Evolutionary conservation across 2,888 invertebrate species (phyloP).

Genomic region (Agriotes lineatus): DNA sequence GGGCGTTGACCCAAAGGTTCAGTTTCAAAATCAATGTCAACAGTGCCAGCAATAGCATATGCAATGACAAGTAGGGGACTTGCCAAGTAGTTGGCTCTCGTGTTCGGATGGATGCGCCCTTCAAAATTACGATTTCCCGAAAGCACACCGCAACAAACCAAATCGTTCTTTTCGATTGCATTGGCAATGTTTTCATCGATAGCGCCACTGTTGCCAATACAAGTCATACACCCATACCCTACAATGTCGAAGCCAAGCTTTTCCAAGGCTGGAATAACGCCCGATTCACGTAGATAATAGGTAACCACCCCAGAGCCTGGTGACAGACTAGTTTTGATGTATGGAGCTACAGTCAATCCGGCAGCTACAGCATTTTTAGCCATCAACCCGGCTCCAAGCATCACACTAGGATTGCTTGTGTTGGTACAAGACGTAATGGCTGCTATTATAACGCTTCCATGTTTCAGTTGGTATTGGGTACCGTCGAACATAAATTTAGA

Average conservation of each 20-base stretch:
- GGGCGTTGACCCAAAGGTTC: constrained; percentile 79
- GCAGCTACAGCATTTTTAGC: constrained; percentile 95
- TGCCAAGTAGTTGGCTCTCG: constrained; percentile 96
- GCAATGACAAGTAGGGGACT: constrained; percentile 98
- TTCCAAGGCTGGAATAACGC: constrained; percentile 88
- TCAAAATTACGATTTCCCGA: constrained; percentile 99
- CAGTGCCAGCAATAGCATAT: constrained; percentile 95
- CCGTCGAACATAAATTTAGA: constrained; percentile 87
- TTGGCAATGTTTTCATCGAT: constrained; percentile 91
- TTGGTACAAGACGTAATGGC: constrained; percentile 99
- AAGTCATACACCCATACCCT: constrained; percentile 99
- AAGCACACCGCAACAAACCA: constrained; percentile 95
- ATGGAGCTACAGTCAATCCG: constrained; percentile 90
- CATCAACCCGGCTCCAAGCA: constrained; percentile 94
- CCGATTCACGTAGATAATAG: constrained; percentile 79
- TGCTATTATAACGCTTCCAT: constrained; percentile 96
- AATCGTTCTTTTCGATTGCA: constrained; percentile 92
- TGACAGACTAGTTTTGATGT: constrained; percentile 96
- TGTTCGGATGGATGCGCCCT: constrained; percentile 96
- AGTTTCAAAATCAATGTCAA: constrained; percentile 93
- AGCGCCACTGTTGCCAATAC: constrained; percentile 98
- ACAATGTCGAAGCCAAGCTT: constrained; percentile 93
- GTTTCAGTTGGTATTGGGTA: constrained; percentile 81
- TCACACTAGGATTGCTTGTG: constrained; percentile 97
- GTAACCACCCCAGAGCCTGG: constrained; percentile 72